Evolutionary conservation across 2,113 vertebrate genomes (phyloP).

Genomic region (Austrofundulus limnaeus): DNA sequence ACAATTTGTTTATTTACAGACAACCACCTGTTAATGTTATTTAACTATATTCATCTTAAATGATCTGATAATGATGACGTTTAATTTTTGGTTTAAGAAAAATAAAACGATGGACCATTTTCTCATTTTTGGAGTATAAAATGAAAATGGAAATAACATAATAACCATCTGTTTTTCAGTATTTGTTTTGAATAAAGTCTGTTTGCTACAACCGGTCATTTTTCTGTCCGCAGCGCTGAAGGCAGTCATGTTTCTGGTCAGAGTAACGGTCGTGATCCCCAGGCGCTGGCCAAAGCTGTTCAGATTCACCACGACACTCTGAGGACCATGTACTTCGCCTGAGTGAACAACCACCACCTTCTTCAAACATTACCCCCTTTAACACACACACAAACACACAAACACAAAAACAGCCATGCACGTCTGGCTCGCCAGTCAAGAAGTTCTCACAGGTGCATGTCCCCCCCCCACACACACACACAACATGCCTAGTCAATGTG

Average conservation of each 20-base stretch:
- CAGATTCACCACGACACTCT: constrained; percentile 99
- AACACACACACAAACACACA: constrained; percentile 72
- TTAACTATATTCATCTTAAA: too few relatives aligned
- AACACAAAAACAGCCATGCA: constrained; percentile 46
- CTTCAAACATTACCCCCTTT: constrained; percentile 46
- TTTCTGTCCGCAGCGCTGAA: constrained; percentile 85
- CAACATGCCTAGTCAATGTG: constrained; percentile 80
- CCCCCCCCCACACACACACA: constrained; percentile 32
- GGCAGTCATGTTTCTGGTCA: constrained; percentile 99
- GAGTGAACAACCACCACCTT: constrained; percentile 75
- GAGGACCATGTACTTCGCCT: constrained; percentile 99
- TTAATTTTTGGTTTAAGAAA: too few relatives aligned
- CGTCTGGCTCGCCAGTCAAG: constrained; percentile 68
- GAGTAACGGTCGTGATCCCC: constrained; percentile 97
- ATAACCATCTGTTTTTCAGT: too few relatives aligned
- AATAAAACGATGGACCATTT: too few relatives aligned
- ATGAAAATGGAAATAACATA: too few relatives aligned
- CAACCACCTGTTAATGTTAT: too few relatives aligned
- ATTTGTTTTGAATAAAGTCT: not conserved
- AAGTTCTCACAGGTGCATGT: constrained; percentile 83
- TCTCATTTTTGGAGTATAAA: too few relatives aligned
- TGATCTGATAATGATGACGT: too few relatives aligned
- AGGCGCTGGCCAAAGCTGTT: constrained; percentile 98
- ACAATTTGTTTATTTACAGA: too few relatives aligned
- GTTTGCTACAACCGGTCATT: not conserved